Conservation (phyloP, 92 coral and sea anemone genomes). For the Phymanthus crucifer region DNA sequence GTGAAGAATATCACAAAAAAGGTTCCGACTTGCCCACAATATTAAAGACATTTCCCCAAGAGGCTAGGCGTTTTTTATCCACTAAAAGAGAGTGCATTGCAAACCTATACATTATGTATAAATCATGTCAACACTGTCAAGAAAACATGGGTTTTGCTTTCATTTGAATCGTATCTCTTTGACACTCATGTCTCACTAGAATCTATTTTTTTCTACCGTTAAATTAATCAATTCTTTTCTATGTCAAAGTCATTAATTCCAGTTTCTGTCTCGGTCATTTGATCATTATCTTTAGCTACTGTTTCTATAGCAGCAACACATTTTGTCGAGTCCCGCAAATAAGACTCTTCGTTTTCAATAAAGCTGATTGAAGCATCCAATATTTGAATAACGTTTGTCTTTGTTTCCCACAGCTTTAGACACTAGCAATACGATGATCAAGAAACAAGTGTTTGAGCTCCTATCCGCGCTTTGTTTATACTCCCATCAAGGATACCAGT, state of each 20-base stretch:
- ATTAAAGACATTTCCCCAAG: not conserved
- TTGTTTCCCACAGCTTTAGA: constrained; percentile 71
- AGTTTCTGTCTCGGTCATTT: not conserved
- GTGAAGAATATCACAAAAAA: no score
- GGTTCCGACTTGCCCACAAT: no score
- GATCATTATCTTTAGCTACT: not conserved
- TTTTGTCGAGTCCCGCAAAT: not conserved
- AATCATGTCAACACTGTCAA: not conserved
- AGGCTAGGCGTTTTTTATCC: not conserved
- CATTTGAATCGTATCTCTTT: not conserved
- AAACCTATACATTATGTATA: not conserved
- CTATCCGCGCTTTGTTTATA: constrained; percentile 94
- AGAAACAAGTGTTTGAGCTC: constrained; percentile 96
- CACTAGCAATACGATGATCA: constrained; percentile 95
- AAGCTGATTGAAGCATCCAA: not conserved
- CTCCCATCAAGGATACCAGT: constrained; percentile 86
- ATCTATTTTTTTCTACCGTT: not conserved
- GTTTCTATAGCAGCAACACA: constrained; percentile 1
- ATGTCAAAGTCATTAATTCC: not conserved
- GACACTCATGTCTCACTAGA: not conserved
- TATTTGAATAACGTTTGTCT: constrained; percentile 11
- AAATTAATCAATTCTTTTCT: not conserved
- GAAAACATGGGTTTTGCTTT: not conserved
- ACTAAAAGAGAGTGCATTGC: not conserved
- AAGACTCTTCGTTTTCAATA: not conserved